Evolutionary conservation across 2,888 invertebrate species (phyloP).

Genomic region (Torymus tubicola): DNA sequence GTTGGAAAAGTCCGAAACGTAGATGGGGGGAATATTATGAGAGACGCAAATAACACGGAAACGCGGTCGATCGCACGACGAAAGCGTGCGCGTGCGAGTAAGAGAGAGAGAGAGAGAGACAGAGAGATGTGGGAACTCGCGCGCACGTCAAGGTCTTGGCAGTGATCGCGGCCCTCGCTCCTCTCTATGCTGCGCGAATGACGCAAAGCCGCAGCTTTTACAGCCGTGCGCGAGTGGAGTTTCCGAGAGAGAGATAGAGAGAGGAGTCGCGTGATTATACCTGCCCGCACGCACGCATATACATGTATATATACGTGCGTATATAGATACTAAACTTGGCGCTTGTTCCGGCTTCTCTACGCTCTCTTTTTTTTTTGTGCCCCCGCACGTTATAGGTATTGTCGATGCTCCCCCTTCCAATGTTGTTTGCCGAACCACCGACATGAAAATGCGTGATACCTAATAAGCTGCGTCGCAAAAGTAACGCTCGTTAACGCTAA

Average conservation of each 20-base stretch:
- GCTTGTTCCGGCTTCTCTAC: background rate
- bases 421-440: no score
- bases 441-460: no score
- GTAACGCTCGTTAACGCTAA: background rate
- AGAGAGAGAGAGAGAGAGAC: no score
- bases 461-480: background rate
- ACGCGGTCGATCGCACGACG: conserved; percentile 22
- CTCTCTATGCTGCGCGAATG: conserved; percentile 11
- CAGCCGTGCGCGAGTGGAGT: background rate
- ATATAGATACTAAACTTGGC: background rate
- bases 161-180: conserved; percentile 37
- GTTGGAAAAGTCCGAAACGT: background rate
- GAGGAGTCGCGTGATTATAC: background rate
- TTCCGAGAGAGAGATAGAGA: background rate
- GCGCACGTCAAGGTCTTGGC: conserved; percentile 54
- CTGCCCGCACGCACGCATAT: background rate
- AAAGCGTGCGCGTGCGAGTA: no score
- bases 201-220: conserved; percentile 34
- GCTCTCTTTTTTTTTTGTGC: background rate
- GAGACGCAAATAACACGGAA: conserved; percentile 52
- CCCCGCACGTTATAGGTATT: no score
- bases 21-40: no score
- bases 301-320: no score
- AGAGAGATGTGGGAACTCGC: conserved; percentile 40
- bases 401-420: no score